A percentile compares a stretch with the other conserved stretches of the same genome.
phyloP scores from a whole-genome alignment of 2,888 invertebrate species.

The Cosmia pyralina region DNA sequence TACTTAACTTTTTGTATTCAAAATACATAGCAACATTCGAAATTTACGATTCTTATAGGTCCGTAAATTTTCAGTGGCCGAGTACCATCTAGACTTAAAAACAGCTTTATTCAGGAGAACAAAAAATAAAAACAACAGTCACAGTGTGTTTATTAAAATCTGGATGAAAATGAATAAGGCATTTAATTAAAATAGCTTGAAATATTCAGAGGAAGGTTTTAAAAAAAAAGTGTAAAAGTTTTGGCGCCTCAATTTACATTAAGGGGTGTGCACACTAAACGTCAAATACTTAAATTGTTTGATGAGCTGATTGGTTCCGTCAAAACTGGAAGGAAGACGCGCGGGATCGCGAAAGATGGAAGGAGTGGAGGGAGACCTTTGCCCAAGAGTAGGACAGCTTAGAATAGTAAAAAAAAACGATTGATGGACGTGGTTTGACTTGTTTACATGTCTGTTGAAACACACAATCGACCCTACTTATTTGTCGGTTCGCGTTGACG shows the following conservation, averaged over 20 bases:
- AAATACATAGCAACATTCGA: constrained; percentile 56
- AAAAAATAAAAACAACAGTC: constrained; percentile 23
- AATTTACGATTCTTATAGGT: constrained; percentile 56
- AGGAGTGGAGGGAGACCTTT: too few relatives aligned
- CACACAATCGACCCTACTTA: constrained; percentile 34
- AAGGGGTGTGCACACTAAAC: constrained; percentile 1
- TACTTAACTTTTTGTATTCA: constrained; percentile 49
- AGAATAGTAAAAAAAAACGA: too few relatives aligned
- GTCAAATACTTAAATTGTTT: not conserved
- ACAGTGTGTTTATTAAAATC: constrained; percentile 22
- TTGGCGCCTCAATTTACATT: constrained; percentile 15
- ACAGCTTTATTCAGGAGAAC: constrained; percentile 32
- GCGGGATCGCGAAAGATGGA: too few relatives aligned
- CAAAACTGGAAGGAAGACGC: too few relatives aligned
- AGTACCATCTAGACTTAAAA: constrained; percentile 47
- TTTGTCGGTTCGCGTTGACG: constrained; percentile 33
- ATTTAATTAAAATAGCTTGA: constrained; percentile 40
- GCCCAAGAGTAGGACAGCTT: too few relatives aligned
- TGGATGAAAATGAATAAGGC: constrained; percentile 33
- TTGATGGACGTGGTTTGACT: not conserved
- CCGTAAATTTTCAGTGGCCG: constrained; percentile 53
- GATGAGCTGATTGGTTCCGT: not conserved
- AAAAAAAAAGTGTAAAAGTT: constrained; percentile 9
- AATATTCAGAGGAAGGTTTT: constrained; percentile 21
- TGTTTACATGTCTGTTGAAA: constrained; percentile 17